These are phyloP conservation scores for Oxyteleia sp. DNA, from an alignment of 2,888 invertebrate species.

Conservation along the genomic window DNA sequence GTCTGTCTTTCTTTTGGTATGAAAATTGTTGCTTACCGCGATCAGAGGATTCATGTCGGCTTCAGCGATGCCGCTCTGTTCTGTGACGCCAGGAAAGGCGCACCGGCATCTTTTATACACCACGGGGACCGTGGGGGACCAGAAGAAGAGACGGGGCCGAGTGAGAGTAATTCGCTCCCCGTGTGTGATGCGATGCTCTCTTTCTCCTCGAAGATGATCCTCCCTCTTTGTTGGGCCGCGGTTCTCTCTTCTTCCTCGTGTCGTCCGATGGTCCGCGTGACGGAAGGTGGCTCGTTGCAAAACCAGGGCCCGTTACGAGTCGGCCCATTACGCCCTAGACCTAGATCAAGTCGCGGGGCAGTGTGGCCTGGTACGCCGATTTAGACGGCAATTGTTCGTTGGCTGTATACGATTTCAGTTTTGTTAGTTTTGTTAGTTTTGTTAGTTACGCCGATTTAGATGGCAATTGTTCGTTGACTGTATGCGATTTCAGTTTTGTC, in stretches of 20 bases:
- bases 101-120: constrained; percentile 87
- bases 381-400: too few species aligned
- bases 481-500: too few species aligned
- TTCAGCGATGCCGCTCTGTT: constrained; percentile 87
- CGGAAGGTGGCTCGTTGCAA: constrained; percentile 12
- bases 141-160: constrained; percentile 86
- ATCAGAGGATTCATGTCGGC: constrained; percentile 87
- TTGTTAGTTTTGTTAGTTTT: too few species aligned
- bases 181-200: constrained; percentile 80
- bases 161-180: constrained; percentile 85
- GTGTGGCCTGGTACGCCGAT: too few species aligned
- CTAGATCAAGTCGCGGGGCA: constrained; percentile 23
- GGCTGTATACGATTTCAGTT: too few species aligned
- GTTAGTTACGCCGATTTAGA: too few species aligned
- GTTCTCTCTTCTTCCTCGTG: constrained; percentile 50
- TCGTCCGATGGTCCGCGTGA: background rate
- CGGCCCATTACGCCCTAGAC: constrained; percentile 49
- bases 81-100: constrained; percentile 86
- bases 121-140: constrained; percentile 80
- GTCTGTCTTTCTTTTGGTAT: constrained; percentile 20
- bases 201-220: constrained; percentile 70
- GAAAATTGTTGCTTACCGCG: constrained; percentile 85
- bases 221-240: constrained; percentile 27
- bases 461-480: too few species aligned
- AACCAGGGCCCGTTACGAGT: constrained; percentile 5